These are phyloP conservation scores for Mesorhabditis sp. DNA, from an alignment of 2,888 invertebrate genomes.

Conservation along the genomic window DNA sequence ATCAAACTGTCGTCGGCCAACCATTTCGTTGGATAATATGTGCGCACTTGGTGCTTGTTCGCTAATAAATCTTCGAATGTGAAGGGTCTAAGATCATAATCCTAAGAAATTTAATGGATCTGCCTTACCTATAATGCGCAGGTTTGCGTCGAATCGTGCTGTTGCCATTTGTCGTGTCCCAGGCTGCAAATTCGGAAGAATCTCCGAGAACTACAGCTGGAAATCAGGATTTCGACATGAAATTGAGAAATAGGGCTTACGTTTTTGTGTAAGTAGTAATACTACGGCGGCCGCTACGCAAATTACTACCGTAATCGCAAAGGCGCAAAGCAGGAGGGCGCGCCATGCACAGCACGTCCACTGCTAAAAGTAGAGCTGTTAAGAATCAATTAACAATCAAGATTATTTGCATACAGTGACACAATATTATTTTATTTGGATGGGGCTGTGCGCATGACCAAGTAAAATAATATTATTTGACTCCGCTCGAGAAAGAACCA, in stretches of 20 bases:
- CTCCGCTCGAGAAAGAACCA: no score
- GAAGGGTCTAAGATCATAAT: neutral
- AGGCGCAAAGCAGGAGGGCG: slow-evolving; percentile 13
- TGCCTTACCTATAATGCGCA: neutral
- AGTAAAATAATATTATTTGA: no score
- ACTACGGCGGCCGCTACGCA: slow-evolving; percentile 22
- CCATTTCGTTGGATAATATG: neutral
- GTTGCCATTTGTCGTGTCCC: neutral
- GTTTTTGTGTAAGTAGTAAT: slow-evolving; percentile 29
- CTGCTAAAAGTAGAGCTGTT: no score
- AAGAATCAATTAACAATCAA: no score
- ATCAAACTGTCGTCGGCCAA: neutral
- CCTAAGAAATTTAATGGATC: neutral
- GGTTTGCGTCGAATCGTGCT: slow-evolving; percentile 1
- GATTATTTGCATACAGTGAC: no score
- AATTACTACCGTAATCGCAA: slow-evolving; percentile 20
- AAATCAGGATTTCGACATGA: slow-evolving; percentile 10
- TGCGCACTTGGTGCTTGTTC: neutral
- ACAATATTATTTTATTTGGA: no score
- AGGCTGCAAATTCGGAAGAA: neutral
- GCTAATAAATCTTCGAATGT: slow-evolving; percentile 1
- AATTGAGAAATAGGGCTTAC: slow-evolving; percentile 13
- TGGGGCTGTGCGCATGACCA: no score
- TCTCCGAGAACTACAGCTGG: slow-evolving; percentile 25
- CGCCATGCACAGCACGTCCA: slow-evolving; percentile 3